Percentiles rank a stretch among this genome's conserved stretches.
phyloP scores from a whole-genome alignment of 2,797 vertebrate genomes.

The Erpetoichthys calabaricus region DNA sequence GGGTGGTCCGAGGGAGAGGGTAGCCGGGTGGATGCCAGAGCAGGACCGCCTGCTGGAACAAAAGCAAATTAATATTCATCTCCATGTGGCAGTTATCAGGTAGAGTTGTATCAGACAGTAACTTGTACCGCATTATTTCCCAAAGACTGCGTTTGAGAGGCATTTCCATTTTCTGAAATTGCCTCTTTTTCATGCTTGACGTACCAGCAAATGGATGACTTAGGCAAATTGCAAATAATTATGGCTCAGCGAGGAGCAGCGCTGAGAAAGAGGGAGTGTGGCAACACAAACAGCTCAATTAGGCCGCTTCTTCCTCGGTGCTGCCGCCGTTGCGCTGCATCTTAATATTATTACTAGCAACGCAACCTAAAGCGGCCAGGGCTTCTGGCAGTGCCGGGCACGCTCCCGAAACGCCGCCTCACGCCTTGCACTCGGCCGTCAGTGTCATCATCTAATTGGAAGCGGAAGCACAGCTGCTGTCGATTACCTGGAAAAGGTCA shows the following conservation, averaged over 20 bases:
- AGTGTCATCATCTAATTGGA: neutral
- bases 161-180: conserved; percentile 98
- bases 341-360: too few relatives aligned
- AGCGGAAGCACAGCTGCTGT: conserved; percentile 46
- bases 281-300: conserved; percentile 97
- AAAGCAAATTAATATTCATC: conserved; percentile 77
- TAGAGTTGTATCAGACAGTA: conserved; percentile 72
- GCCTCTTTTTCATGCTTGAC: conserved; percentile 99
- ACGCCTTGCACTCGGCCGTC: neutral
- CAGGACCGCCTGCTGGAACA: conserved; percentile 60
- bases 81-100: conserved; percentile 69
- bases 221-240: conserved; percentile 99
- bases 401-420: neutral
- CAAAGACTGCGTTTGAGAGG: conserved; percentile 75
- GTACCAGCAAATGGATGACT: conserved; percentile 99
- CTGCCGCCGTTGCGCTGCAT: too few relatives aligned
- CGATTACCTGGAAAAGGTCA: conserved; percentile 66
- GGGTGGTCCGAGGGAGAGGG: conserved; percentile 23
- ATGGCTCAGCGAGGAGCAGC: conserved; percentile 83
- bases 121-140: conserved; percentile 82
- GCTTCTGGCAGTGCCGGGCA: too few relatives aligned
- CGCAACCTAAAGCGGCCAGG: too few relatives aligned
- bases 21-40: conserved; percentile 53
- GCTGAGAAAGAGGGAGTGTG: conserved; percentile 70
- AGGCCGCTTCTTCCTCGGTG: conserved; percentile 57